Evolutionary conservation across 2,888 invertebrate species (phyloP).

Genomic region (Melikaiella ostensackeni): DNA sequence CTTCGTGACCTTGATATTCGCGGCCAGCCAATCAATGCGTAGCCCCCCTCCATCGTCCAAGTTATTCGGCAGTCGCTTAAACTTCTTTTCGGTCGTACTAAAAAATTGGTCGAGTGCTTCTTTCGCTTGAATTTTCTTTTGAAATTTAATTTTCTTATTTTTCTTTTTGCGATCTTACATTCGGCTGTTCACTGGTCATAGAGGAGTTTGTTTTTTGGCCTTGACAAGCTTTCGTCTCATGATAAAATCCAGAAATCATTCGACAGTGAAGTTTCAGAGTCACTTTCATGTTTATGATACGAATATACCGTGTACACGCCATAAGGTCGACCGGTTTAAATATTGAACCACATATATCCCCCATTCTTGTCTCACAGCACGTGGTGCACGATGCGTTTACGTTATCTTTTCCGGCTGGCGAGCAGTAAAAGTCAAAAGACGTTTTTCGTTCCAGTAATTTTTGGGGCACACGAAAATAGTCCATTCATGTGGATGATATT

Average conservation of each 20-base stretch:
- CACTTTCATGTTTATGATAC: constrained; percentile 1
- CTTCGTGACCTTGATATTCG: too few relatives aligned
- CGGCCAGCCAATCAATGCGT: too few relatives aligned
- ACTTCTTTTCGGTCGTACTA: too few relatives aligned
- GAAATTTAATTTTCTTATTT: too few relatives aligned
- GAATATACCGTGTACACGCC: constrained; percentile 17
- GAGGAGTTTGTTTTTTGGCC: not conserved
- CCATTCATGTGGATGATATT: constrained; percentile 5
- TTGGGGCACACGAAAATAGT: constrained; percentile 46
- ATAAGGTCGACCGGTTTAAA: constrained; percentile 47
- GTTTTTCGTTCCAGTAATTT: constrained; percentile 43
- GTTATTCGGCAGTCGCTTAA: too few relatives aligned
- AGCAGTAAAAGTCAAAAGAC: constrained; percentile 45
- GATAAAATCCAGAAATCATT: constrained; percentile 47
- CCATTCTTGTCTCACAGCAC: constrained; percentile 35
- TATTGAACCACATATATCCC: constrained; percentile 42
- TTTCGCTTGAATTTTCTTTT: too few relatives aligned
- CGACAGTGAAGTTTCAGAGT: constrained; percentile 44
- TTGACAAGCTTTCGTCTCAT: not conserved
- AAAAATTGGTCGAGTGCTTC: too few relatives aligned
- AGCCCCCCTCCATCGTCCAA: too few relatives aligned
- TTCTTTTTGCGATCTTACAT: too few relatives aligned
- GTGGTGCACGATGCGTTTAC: constrained; percentile 50
- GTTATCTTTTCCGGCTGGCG: constrained; percentile 52
- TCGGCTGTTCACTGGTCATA: not conserved